A percentile compares a stretch with the other conserved stretches of the same genome.
These are phyloP conservation scores for Drosophila crucigera DNA, from an alignment of 2,888 invertebrate species.

Conservation along the genomic window DNA sequence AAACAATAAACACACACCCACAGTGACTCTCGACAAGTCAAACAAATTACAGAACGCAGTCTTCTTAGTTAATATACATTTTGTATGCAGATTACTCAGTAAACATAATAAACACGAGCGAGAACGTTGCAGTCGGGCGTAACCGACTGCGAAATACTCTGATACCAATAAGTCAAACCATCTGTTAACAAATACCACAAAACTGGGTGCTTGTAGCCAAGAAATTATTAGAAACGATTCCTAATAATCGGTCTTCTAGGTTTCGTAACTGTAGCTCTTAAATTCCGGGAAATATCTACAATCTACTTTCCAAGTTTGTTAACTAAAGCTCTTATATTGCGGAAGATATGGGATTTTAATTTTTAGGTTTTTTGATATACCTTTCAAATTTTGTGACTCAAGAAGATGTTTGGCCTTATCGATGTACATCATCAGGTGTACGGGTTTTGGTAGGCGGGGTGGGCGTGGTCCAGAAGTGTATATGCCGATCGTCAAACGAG, in stretches of 20 bases:
- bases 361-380: no score
- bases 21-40: constrained; percentile 14
- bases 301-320: not conserved
- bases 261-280: not conserved
- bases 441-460: not conserved
- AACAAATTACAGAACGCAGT: constrained; percentile 25
- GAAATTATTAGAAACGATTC: not conserved
- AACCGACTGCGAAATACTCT: not conserved
- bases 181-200: not conserved
- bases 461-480: not conserved
- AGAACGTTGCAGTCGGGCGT: not conserved
- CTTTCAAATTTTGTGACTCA: no score
- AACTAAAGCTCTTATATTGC: not conserved
- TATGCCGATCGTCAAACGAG: not conserved
- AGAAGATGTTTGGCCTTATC: not conserved
- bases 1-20: constrained; percentile 36
- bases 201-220: not conserved
- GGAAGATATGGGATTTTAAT: not conserved
- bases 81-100: constrained; percentile 37
- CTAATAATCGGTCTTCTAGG: not conserved
- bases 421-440: not conserved
- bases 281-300: not conserved
- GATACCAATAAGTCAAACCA: not conserved
- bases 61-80: constrained; percentile 25
- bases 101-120: constrained; percentile 9